Percentiles rank a stretch among this genome's conserved stretches.
These are phyloP conservation scores for Brachyhypopomus occidentalis DNA, from an alignment of 2,113 vertebrate genomes.

Conservation along the genomic window DNA sequence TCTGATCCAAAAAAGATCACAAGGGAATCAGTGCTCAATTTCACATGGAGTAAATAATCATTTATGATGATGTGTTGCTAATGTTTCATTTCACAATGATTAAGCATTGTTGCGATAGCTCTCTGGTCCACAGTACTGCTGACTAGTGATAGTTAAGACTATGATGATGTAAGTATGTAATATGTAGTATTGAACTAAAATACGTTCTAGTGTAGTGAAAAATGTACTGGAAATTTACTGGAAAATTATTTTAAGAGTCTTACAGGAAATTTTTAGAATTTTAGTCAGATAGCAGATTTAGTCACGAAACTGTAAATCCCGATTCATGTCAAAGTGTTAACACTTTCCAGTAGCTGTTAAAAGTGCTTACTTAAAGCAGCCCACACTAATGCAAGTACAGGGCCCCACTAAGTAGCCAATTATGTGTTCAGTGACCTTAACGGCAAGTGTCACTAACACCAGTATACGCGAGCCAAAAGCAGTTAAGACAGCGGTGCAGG, in stretches of 20 bases:
- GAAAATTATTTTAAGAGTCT: no score
- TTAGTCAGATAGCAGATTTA: not conserved
- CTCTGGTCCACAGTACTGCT: not conserved
- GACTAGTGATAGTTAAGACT: not conserved
- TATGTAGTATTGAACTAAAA: not conserved
- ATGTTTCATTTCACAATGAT: slow-evolving; percentile 48
- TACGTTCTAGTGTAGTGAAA: not conserved
- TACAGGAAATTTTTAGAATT: not conserved
- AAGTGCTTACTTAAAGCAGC: slow-evolving; percentile 6
- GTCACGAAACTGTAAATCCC: not conserved
- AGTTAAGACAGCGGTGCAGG: slow-evolving; percentile 42
- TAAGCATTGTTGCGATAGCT: slow-evolving; percentile 1
- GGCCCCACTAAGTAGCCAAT: slow-evolving; percentile 52
- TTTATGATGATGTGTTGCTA: slow-evolving; percentile 44
- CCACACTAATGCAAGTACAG: slow-evolving; percentile 30
- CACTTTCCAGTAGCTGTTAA: not conserved
- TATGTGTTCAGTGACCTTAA: slow-evolving; percentile 57
- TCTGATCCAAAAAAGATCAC: slow-evolving; percentile 54
- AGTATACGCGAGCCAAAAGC: slow-evolving; percentile 46
- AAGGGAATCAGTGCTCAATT: slow-evolving; percentile 50
- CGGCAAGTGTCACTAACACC: slow-evolving; percentile 47
- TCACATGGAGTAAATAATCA: slow-evolving; percentile 53
- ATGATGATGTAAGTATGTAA: not conserved
- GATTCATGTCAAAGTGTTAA: not conserved
- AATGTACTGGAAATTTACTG: no score